Conservation (phyloP, 2,888 invertebrate genomes). For the Dynastes grantii region DNA sequence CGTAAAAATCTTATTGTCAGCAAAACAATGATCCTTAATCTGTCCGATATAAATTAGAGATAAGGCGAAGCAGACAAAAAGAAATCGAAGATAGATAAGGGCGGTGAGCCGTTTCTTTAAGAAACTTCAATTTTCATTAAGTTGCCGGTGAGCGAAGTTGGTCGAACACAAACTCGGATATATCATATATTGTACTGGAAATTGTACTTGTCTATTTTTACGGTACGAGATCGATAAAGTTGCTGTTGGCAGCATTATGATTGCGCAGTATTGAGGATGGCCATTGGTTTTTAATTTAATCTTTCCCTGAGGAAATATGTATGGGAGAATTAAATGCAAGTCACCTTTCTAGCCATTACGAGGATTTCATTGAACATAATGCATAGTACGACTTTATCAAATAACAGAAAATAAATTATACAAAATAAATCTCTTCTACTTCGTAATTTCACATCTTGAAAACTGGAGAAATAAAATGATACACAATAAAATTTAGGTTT, state of each 20-base stretch:
- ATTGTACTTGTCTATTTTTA: constrained; percentile 5
- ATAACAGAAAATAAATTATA: too few relatives aligned
- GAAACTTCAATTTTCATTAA: constrained; percentile 42
- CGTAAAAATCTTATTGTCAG: constrained; percentile 29
- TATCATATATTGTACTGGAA: neutral
- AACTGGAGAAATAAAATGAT: too few relatives aligned
- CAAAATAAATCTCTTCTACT: too few relatives aligned
- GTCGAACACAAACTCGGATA: neutral
- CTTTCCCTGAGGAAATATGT: too few relatives aligned
- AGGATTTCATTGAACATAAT: too few relatives aligned
- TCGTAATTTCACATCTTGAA: too few relatives aligned
- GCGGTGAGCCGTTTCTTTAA: constrained; percentile 24
- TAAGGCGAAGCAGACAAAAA: neutral
- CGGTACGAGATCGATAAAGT: neutral
- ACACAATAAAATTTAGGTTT: too few relatives aligned
- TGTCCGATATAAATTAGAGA: constrained; percentile 28
- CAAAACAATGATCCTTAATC: constrained; percentile 20
- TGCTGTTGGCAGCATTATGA: constrained; percentile 7
- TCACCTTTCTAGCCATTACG: too few relatives aligned
- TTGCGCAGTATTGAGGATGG: neutral
- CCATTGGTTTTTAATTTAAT: too few relatives aligned
- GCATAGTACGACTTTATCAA: too few relatives aligned
- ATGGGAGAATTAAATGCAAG: too few relatives aligned
- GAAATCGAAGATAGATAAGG: constrained; percentile 9
- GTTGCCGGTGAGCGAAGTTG: constrained; percentile 2